Conservation (phyloP, 2,113 vertebrate species). For the Stictonetta naevosa region DNA sequence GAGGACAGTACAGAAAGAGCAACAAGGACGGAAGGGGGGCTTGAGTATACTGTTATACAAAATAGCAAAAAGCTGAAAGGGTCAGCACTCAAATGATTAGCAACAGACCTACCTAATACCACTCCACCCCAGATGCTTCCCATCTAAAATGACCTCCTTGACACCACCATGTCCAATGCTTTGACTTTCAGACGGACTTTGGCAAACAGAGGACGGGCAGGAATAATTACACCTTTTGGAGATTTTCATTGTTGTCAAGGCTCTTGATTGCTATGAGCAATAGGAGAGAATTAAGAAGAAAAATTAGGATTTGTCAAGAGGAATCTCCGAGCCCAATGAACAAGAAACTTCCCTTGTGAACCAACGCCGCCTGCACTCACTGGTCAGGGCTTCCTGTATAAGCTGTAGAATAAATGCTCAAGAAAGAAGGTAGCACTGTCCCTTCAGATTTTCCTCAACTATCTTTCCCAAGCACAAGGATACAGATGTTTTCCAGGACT, state of each 20-base stretch:
- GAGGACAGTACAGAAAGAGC: neutral
- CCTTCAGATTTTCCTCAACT: neutral
- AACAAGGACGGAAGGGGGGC: neutral
- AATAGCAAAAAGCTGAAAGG: neutral
- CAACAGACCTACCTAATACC: neutral
- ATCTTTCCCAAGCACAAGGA: neutral
- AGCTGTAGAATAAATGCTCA: neutral
- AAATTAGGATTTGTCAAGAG: neutral
- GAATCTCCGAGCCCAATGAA: neutral
- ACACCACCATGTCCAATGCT: neutral
- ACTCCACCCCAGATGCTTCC: neutral
- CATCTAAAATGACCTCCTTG: neutral
- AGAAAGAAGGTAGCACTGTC: neutral
- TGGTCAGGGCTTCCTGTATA: neutral
- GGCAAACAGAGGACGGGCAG: neutral
- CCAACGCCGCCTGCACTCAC: neutral
- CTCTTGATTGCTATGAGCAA: neutral
- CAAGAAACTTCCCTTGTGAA: neutral
- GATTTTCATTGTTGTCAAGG: neutral
- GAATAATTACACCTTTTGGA: neutral
- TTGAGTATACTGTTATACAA: neutral
- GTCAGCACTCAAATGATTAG: neutral
- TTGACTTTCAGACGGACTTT: neutral
- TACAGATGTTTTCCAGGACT: neutral
- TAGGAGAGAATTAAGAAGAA: neutral